Conservation (phyloP, 1,140 invertebrate genomes). For the Drosophila miranda region DNA sequence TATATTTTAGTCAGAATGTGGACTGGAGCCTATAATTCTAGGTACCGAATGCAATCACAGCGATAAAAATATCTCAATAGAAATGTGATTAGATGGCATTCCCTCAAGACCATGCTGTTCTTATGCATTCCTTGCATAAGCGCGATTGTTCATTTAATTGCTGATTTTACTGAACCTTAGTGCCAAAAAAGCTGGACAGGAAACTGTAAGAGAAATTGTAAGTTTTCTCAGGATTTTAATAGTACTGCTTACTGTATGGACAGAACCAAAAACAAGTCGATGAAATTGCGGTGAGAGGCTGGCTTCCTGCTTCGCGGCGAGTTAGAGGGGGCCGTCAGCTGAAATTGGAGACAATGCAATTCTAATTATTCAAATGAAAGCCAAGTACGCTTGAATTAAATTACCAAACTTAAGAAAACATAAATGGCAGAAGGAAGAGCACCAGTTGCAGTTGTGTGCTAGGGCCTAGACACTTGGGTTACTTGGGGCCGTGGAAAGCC, state of each 20-base stretch:
- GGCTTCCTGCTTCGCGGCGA: constrained; percentile 44
- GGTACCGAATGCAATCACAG: constrained; percentile 33
- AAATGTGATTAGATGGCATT: constrained; percentile 22
- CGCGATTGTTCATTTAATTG: no score
- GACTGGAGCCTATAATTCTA: constrained; percentile 15
- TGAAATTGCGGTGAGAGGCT: constrained; percentile 70
- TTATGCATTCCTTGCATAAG: no score
- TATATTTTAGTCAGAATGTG: no score
- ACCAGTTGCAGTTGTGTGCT: constrained; percentile 37
- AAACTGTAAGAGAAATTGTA: constrained; percentile 25
- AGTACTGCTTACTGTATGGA: constrained; percentile 51
- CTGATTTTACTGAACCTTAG: no score
- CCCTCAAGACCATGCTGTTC: no score
- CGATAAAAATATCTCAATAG: constrained; percentile 37
- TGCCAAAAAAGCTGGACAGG: no score
- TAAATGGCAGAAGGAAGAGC: constrained; percentile 62
- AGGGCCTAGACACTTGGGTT: constrained; percentile 35
- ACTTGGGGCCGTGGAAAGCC: constrained; percentile 9
- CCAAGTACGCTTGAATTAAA: constrained; percentile 77
- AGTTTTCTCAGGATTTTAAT: constrained; percentile 5
- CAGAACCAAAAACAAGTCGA: constrained; percentile 30
- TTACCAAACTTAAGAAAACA: constrained; percentile 58
- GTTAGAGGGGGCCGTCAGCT: constrained; percentile 10
- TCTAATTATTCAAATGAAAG: constrained; percentile 73
- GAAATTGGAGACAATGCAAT: constrained; percentile 73